Evolutionary conservation across 2,797 vertebrate genomes (phyloP).

Genomic region (Sciurus carolinensis): DNA sequence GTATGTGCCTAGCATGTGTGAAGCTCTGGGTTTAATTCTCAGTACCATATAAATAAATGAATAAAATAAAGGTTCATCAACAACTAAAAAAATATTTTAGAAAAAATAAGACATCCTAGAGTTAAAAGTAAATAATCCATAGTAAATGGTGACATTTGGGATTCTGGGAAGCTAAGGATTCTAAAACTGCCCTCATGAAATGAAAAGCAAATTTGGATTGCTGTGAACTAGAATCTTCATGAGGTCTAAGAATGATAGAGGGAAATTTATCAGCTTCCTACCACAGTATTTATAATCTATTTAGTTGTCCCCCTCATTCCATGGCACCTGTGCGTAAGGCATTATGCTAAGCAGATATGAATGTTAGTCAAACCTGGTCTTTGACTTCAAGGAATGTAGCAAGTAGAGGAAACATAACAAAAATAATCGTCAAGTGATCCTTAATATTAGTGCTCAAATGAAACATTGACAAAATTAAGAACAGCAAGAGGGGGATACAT

Average conservation of each 20-base stretch:
- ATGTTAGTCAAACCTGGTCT: conserved; percentile 28
- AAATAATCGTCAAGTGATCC: neutral
- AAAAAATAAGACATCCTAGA: conserved; percentile 41
- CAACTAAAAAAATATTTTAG: no score
- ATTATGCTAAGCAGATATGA: neutral
- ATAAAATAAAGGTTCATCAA: no score
- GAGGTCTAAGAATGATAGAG: conserved; percentile 11
- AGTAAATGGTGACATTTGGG: conserved; percentile 69
- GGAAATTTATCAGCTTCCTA: neutral
- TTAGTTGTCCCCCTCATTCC: conserved; percentile 1
- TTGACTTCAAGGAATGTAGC: conserved; percentile 3
- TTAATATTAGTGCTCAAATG: conserved; percentile 34
- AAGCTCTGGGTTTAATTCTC: no score
- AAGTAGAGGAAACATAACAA: neutral
- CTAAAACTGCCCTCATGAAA: conserved; percentile 45
- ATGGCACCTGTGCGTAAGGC: neutral
- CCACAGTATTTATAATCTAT: neutral
- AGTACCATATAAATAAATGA: no score
- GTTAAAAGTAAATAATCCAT: conserved; percentile 67
- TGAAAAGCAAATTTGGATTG: conserved; percentile 56
- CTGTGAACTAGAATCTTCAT: conserved; percentile 61
- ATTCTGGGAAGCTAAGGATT: neutral
- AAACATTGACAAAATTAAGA: conserved; percentile 39
- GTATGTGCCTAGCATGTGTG: no score
- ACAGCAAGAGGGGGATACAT: neutral